These are phyloP conservation scores for Agrypnia vestita DNA, from an alignment of 1,140 invertebrate genomes.

Conservation along the genomic window DNA sequence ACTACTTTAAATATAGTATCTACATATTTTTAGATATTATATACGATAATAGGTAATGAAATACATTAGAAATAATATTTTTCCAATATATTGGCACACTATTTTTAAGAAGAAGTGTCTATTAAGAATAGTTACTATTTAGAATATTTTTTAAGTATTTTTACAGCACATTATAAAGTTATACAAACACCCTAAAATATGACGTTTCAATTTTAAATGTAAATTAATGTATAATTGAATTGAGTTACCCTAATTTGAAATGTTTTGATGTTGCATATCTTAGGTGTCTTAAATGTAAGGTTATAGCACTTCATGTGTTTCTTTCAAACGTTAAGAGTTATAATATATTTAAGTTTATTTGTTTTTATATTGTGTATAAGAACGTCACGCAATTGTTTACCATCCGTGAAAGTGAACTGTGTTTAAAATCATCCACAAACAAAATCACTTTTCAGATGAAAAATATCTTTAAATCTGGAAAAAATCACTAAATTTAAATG, in stretches of 20 bases:
- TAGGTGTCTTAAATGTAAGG: constrained; percentile 55
- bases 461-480: constrained; percentile 34
- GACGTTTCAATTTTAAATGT: constrained; percentile 53
- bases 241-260: constrained; percentile 61
- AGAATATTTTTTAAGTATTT: constrained; percentile 53
- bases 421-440: constrained; percentile 2
- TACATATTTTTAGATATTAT: constrained; percentile 39
- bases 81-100: constrained; percentile 51
- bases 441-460: constrained; percentile 24
- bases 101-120: constrained; percentile 49
- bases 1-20: constrained; percentile 20
- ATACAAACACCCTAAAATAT: constrained; percentile 51
- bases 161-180: constrained; percentile 60
- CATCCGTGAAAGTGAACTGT: constrained; percentile 28
- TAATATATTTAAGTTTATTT: constrained; percentile 37
- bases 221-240: constrained; percentile 53
- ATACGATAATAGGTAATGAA: constrained; percentile 30
- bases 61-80: constrained; percentile 49
- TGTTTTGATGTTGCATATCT: constrained; percentile 60
- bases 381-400: constrained; percentile 29
- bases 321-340: constrained; percentile 33
- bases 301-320: constrained; percentile 26
- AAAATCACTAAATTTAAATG: constrained; percentile 39
- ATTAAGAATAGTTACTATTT: constrained; percentile 37
- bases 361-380: constrained; percentile 34